phyloP scores from a whole-genome alignment of 2,797 vertebrate genomes.

The Poecile montanus region DNA sequence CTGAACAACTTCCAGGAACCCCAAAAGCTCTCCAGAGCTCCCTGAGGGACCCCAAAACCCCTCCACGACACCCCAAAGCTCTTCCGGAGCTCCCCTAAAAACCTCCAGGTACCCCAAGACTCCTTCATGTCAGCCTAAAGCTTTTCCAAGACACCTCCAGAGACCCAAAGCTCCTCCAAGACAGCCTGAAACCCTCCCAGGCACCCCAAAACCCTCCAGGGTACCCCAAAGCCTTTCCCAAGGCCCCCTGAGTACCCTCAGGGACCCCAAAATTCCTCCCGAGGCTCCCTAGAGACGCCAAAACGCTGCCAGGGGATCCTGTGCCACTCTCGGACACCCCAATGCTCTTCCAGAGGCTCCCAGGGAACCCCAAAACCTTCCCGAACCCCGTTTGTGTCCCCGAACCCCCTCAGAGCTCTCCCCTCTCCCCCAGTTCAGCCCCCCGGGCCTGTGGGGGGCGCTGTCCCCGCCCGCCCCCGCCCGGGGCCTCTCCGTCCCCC shows the following conservation, averaged over 20 bases:
- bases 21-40: background rate
- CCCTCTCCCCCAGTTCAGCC: fast-evolving
- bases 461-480: background rate
- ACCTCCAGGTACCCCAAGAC: background rate
- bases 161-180: background rate
- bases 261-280: background rate
- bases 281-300: fast-evolving
- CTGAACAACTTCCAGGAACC: background rate
- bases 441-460: background rate
- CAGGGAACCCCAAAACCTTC: background rate
- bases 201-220: background rate
- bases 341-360: too few relatives aligned
- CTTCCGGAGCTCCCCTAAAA: too few relatives aligned
- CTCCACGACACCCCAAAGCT: background rate
- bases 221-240: fast-evolving
- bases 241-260: fast-evolving
- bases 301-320: background rate
- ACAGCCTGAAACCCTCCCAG: background rate
- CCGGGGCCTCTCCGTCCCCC: background rate
- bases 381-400: fast-evolving
- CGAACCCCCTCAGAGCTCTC: too few relatives aligned
- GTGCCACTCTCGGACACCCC: too few relatives aligned
- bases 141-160: background rate
- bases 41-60: background rate
- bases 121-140: too few relatives aligned